phyloP scores from a whole-genome alignment of 2,888 invertebrate species.

The Andrena praecox region DNA sequence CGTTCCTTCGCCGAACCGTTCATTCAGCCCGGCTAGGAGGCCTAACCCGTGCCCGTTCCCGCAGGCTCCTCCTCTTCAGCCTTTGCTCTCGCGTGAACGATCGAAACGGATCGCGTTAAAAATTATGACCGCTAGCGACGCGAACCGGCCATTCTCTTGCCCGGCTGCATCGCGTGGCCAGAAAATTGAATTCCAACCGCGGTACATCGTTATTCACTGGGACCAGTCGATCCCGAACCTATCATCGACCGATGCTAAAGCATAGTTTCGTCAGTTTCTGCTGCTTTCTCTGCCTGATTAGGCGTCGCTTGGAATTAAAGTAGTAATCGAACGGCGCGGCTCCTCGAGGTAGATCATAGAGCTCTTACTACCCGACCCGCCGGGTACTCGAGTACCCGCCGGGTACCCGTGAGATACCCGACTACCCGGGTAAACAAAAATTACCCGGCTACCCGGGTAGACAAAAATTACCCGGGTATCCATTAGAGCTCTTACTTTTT shows the following conservation, averaged over 20 bases:
- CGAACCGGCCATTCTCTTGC: neutral
- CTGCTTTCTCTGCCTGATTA: neutral
- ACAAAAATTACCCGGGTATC: too few species aligned
- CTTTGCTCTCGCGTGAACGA: slow-evolving; percentile 29
- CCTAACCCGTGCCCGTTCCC: slow-evolving; percentile 2
- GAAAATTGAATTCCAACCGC: neutral
- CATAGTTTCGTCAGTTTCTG: neutral
- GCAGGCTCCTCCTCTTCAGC: slow-evolving; percentile 13
- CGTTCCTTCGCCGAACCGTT: slow-evolving; percentile 20
- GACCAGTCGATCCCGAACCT: neutral
- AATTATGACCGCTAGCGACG: neutral
- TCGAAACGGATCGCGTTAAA: slow-evolving; percentile 32
- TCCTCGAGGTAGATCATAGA: neutral
- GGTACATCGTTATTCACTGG: neutral
- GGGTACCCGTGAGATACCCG: too few species aligned
- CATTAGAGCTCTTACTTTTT: too few species aligned
- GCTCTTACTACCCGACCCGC: too few species aligned
- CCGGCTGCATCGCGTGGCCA: neutral
- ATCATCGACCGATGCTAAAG: neutral
- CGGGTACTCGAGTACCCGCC: too few species aligned
- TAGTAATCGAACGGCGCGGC: neutral
- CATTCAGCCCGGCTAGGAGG: slow-evolving; percentile 36
- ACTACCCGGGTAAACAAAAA: too few species aligned
- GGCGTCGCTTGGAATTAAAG: neutral
- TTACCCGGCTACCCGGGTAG: too few species aligned